Evolutionary conservation across 2,113 vertebrate species (phyloP), one percentile per base, ranked within the genome.

Genomic region (Bufo bufo): DNA sequence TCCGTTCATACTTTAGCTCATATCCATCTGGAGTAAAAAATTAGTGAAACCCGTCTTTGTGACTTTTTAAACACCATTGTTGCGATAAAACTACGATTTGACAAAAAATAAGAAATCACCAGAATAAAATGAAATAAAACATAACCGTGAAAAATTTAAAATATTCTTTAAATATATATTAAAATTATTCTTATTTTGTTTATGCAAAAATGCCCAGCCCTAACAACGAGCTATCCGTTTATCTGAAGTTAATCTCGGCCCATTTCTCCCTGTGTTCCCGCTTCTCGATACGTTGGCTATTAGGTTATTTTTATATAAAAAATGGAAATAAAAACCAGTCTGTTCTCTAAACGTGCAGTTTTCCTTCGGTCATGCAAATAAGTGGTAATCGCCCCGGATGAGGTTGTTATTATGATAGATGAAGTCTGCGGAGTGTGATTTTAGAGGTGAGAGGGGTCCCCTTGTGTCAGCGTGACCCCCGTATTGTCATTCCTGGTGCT

Each of bases 401-500:
- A 84, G 63, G 49, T 43, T 50, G 63, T 69, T 71, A 19, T 61
- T 61, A 52, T 69, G 82, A 84, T 49, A 66, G 16, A 69, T 71
- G 82, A 71, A 84, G 63, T 54, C 65, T 71, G 82, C 49, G 10
- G 7, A n/a, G 20, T 83, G 61, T 33, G 63, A 20, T 17, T 47
- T 19, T 75, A 11, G 72, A 69, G 45, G 82, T 69, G 65, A 85
- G 69, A 61, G 74, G 33, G 12, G 52, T 6, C 72, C n/a, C 85
- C 72, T 52, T 47, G 56, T 50, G 72, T 63, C 58, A 65, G 17
- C 47, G 5, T 66, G 75, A 86, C 85, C 75, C 59, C 13, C 75
- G 12, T 66, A 86, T 86, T 66, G 75, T 86, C 23, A 65, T 45
- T 78, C 59, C 85, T 79, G 75, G 61, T 86, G 59, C 43, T 52